Base-by-base conservation (phyloP, 2,113 vertebrate species). In the Hyaena hyaena region DNA sequence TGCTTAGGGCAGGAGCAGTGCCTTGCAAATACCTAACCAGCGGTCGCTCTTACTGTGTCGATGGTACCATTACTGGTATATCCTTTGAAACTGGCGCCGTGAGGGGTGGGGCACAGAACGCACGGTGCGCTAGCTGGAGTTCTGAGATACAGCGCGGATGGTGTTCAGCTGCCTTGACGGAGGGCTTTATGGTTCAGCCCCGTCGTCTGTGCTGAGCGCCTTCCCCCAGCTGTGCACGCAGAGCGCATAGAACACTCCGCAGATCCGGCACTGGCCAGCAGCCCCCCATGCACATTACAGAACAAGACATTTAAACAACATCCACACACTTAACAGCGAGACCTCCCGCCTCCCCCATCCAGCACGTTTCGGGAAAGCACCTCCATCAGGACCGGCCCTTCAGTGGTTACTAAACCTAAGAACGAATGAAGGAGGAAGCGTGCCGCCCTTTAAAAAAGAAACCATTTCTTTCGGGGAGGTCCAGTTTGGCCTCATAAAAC, bases 11-110 rank as follows among this genome's bases (percentile, higher is more conserved):
- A 8, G 31, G 4, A 9, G 35, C 81, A 31, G 21, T 12, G 1
- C 7, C 48, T 12, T 16, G 12, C 50, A 21, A 39, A 12, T 66
- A 16, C 1, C 16, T 10, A 95, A 33, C 50, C 50, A 28, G 1
- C 2, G 15, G 33, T 48, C 9, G 0, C 53, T 58, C 35, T 50
- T 73, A 33, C 28, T 12, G 0, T 48, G 4, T 11, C 14, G 0
- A 0, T 17, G 28, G 12, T 9, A 1, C 58, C 43, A 4, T 28
- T 23, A 8, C 24, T 5, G 17, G 2, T 21, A 2, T 61, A 5
- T 3, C 8, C 66, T 63, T 65, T 10, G n/a, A 58, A 17, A 31
- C 0, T 12, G 10, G 15, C 39, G 0, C 31, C 0, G 1, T 0
- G 28, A 45, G n/a, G 2, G 17, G 31, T 55, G 24, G 45, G 55